phyloP scores from a whole-genome alignment of 2,797 vertebrate species.

The Sebastes baramenuke region DNA sequence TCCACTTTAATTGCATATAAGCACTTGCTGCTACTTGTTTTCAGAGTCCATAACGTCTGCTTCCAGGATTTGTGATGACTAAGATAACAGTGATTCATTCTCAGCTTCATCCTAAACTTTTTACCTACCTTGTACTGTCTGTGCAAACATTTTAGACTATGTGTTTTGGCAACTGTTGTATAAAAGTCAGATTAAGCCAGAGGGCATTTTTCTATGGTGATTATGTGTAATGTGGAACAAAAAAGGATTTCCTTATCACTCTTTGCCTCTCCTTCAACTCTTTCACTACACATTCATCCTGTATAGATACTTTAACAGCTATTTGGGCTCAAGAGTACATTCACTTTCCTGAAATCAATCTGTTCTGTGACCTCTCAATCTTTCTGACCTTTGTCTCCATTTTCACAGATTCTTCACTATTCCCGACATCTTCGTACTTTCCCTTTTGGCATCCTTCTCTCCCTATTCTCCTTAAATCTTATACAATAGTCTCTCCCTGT shows the following conservation, averaged over 20 bases:
- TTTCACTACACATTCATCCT: neutral
- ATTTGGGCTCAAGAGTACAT: neutral
- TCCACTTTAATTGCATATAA: neutral
- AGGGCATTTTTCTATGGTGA: slow-evolving; percentile 1
- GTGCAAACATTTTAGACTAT: neutral
- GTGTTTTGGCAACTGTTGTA: neutral
- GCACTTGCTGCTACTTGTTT: neutral
- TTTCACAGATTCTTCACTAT: neutral
- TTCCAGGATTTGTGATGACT: neutral
- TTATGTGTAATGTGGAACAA: neutral
- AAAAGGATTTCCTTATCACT: neutral
- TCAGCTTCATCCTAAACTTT: neutral
- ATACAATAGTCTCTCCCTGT: slow-evolving; percentile 10
- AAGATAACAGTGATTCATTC: neutral
- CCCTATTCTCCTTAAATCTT: slow-evolving; percentile 22
- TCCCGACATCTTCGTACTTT: neutral
- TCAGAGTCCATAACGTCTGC: neutral
- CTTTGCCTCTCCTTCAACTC: neutral
- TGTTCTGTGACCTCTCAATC: slow-evolving; percentile 1
- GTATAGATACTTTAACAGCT: neutral
- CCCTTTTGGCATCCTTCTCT: neutral
- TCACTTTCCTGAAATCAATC: neutral
- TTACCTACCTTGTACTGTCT: neutral
- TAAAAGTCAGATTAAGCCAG: neutral
- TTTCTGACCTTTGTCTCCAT: slow-evolving; percentile 12